Conservation (phyloP, 2,797 vertebrate genomes). For the Bryconaethiops microstoma region DNA sequence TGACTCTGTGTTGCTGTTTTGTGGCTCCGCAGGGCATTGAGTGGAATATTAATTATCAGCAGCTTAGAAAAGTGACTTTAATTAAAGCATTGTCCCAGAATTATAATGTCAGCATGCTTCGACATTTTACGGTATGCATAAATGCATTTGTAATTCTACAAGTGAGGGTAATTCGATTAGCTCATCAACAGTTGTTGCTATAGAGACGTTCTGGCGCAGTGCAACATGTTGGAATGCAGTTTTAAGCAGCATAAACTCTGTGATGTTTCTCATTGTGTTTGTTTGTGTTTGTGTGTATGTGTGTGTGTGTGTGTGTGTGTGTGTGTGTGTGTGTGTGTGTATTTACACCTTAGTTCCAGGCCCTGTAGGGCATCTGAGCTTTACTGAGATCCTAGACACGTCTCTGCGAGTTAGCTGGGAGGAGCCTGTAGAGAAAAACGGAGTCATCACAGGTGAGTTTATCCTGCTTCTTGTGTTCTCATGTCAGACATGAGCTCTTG, state of each 20-base stretch:
- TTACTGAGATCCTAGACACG: conserved; percentile 94
- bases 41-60: conserved; percentile 50
- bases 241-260: conserved; percentile 32
- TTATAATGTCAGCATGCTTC: conserved; percentile 49
- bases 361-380: conserved; percentile 88
- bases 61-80: conserved; percentile 56
- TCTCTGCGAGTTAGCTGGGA: conserved; percentile 95
- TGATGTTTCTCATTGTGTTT: conserved; percentile 34
- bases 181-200: conserved; percentile 44
- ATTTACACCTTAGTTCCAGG: conserved; percentile 81
- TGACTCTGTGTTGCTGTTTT: conserved; percentile 32
- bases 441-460: conserved; percentile 86
- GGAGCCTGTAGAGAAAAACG: conserved; percentile 91
- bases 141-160: conserved; percentile 51
- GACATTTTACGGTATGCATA: conserved; percentile 49
- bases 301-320: conserved; percentile 27
- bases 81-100: conserved; percentile 53
- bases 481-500: conserved; percentile 28
- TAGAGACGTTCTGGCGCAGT: conserved; percentile 28
- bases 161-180: conserved; percentile 48
- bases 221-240: conserved; percentile 13
- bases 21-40: conserved; percentile 27
- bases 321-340: conserved; percentile 22
- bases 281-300: background rate
- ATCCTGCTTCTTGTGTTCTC: conserved; percentile 21